These are phyloP conservation scores for Brotogeris chrysoptera DNA, from an alignment of 2,797 vertebrate species.

Conservation along the genomic window DNA sequence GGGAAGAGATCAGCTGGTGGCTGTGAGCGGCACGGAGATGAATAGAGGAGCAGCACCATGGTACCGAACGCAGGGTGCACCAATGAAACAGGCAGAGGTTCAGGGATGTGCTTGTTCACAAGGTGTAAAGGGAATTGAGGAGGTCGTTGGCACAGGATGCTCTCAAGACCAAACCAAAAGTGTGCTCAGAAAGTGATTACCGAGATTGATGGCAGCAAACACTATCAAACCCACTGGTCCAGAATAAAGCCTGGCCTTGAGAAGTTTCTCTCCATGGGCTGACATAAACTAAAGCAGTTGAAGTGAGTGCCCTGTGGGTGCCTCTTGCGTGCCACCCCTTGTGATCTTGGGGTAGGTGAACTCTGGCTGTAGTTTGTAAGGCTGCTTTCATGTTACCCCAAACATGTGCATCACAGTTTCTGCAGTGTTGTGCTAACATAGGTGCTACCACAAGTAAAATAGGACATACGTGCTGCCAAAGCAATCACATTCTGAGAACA, in stretches of 20 bases:
- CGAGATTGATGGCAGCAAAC: background rate
- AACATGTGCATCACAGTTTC: background rate
- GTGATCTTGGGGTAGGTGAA: background rate
- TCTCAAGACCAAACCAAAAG: background rate
- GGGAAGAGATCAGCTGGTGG: background rate
- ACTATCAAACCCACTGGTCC: background rate
- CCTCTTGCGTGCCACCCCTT: background rate
- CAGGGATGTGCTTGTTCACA: background rate
- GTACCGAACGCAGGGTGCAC: background rate
- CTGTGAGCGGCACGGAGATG: background rate
- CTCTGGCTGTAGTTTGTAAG: background rate
- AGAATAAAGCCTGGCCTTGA: background rate
- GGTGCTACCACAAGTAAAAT: background rate
- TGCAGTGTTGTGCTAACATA: background rate
- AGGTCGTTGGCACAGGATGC: background rate
- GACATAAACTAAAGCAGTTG: background rate
- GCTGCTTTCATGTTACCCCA: background rate
- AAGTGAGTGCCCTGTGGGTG: background rate
- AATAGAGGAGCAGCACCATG: background rate
- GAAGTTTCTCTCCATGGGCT: background rate
- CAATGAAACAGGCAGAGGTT: background rate
- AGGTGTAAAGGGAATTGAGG: background rate
- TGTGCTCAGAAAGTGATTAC: background rate
- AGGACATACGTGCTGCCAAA: background rate
- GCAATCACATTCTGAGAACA: accelerated